phyloP scores from a whole-genome alignment of 1,140 invertebrate species.

The Drosophila melanica region DNA sequence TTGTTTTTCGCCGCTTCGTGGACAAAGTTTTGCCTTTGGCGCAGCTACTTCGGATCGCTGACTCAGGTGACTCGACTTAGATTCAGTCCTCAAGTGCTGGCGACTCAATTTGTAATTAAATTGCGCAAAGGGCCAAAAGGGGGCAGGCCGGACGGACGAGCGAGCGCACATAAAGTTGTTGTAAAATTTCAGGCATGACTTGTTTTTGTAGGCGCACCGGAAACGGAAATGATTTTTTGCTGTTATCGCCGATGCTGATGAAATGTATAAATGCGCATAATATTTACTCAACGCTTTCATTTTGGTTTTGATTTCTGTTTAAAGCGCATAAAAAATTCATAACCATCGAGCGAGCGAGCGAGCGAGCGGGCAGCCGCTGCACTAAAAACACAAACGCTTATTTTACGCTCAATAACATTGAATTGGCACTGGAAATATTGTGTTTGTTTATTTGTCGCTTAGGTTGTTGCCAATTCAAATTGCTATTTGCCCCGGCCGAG shows the following conservation, averaged over 20 bases:
- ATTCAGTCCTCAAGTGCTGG: constrained; percentile 15
- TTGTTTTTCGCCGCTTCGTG: constrained; percentile 18
- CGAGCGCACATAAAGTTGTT: constrained; percentile 40
- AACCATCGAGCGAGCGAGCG: constrained; percentile 37
- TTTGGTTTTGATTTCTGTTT: constrained; percentile 61
- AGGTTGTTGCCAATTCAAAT: constrained; percentile 15
- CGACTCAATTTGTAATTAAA: constrained; percentile 51
- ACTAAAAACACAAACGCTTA: constrained; percentile 40
- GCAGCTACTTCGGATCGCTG: background rate
- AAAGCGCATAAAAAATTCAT: constrained; percentile 61
- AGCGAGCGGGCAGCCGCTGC: constrained; percentile 33
- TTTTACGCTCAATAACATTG: constrained; percentile 44
- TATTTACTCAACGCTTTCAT: constrained; percentile 28
- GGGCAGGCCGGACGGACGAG: constrained; percentile 1
- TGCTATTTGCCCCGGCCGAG: background rate
- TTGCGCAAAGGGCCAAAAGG: background rate
- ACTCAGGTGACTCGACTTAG: background rate
- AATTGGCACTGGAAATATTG: constrained; percentile 25
- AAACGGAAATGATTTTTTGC: constrained; percentile 70
- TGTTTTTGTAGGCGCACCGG: constrained; percentile 55
- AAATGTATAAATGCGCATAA: constrained; percentile 31
- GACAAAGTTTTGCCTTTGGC: constrained; percentile 8
- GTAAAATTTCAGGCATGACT: constrained; percentile 63
- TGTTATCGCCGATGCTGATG: constrained; percentile 11
- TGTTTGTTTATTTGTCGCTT: constrained; percentile 21